phyloP scores from a whole-genome alignment of 2,113 vertebrate genomes.

The Cheilinus undulatus region DNA sequence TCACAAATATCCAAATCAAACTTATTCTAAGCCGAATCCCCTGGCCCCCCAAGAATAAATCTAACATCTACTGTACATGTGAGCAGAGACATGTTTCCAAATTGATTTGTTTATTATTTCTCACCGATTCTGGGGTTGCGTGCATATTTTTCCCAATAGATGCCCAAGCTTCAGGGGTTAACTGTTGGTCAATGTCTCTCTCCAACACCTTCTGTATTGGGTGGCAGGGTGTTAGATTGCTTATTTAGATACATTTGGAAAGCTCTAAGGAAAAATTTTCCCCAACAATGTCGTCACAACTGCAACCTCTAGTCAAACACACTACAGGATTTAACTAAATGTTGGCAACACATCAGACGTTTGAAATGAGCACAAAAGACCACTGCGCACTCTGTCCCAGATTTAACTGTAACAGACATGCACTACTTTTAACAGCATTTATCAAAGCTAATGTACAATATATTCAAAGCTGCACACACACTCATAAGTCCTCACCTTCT shows the following conservation, averaged over 20 bases:
- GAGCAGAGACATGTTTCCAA: constrained; percentile 82
- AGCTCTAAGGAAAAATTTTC: constrained; percentile 72
- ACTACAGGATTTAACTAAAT: constrained; percentile 68
- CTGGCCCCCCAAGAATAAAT: constrained; percentile 71
- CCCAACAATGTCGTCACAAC: constrained; percentile 68
- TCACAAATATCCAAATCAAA: constrained; percentile 59
- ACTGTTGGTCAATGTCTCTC: constrained; percentile 85
- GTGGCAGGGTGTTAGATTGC: constrained; percentile 83
- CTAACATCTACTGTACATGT: constrained; percentile 77
- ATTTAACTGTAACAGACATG: constrained; percentile 70
- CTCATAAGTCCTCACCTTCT: constrained; percentile 89
- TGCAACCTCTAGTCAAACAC: constrained; percentile 72
- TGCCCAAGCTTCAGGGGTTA: constrained; percentile 85
- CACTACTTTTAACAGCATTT: constrained; percentile 47
- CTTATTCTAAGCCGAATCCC: constrained; percentile 71
- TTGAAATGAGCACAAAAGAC: constrained; percentile 77
- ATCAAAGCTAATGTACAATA: constrained; percentile 24
- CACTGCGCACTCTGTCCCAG: constrained; percentile 78
- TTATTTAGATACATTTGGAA: constrained; percentile 80
- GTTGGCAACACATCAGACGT: constrained; percentile 68
- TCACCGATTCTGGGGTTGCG: constrained; percentile 85
- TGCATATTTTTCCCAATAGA: constrained; percentile 86
- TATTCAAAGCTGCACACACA: constrained; percentile 1
- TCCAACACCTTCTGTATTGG: constrained; percentile 86
- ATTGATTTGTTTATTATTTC: constrained; percentile 83